phyloP scores from a whole-genome alignment of 2,797 vertebrate species.

The Cirrhinus molitorella region DNA sequence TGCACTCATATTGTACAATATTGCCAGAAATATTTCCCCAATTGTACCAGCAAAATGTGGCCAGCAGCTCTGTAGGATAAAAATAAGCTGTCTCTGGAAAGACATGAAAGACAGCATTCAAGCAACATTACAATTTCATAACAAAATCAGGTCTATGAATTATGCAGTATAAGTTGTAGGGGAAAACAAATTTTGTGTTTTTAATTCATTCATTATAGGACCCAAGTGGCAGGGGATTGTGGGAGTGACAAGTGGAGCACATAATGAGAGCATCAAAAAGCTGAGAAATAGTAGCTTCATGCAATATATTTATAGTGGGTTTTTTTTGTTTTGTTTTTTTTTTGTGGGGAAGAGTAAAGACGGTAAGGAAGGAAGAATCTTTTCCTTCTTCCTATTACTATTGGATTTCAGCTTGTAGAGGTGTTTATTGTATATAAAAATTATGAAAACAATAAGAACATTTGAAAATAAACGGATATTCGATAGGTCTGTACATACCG shows the following conservation, averaged over 20 bases:
- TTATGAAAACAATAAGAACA: background rate
- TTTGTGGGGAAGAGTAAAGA: background rate
- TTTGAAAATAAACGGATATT: background rate
- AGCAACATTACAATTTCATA: background rate
- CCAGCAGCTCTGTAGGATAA: background rate
- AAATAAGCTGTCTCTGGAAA: slow-evolving; percentile 1
- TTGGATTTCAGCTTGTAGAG: background rate
- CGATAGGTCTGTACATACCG: background rate
- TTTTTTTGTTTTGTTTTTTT: no score
- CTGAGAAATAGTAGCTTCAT: background rate
- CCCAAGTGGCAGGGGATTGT: background rate
- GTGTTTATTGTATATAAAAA: background rate
- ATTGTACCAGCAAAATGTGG: background rate
- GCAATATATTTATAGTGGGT: background rate
- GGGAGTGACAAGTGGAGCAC: background rate
- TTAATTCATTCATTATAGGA: slow-evolving; percentile 24
- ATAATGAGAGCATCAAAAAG: background rate
- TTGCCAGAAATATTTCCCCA: background rate
- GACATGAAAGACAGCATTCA: slow-evolving; percentile 12
- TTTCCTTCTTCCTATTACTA: background rate
- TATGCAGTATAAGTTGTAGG: background rate
- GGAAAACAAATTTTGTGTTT: background rate
- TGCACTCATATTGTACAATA: background rate
- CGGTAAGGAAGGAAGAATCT: background rate
- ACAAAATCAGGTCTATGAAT: background rate